These are phyloP conservation scores for Alces alces DNA, from an alignment of 2,113 vertebrate genomes.

Conservation along the genomic window DNA sequence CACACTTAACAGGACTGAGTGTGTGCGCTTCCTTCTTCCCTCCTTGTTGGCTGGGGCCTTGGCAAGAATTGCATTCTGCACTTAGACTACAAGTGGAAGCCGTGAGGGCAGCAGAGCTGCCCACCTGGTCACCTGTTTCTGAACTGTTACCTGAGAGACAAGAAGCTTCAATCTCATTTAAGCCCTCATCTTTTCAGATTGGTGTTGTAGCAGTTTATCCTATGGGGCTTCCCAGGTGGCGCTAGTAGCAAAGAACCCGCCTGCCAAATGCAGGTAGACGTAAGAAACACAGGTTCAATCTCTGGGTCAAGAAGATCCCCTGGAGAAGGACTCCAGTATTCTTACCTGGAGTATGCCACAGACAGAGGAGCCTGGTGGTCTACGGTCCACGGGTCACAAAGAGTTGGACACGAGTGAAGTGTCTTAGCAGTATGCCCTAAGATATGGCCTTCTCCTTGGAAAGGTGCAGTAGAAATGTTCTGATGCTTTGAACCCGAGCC, in stretches of 20 bases:
- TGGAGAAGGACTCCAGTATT: not conserved
- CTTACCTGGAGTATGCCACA: not conserved
- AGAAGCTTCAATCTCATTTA: not conserved
- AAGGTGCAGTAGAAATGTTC: not conserved
- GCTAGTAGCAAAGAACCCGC: not conserved
- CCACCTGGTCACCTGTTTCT: not conserved
- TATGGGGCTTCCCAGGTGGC: not conserved
- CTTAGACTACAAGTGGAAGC: not conserved
- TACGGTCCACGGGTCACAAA: not conserved
- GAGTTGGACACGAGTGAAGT: not conserved
- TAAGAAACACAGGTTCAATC: not conserved
- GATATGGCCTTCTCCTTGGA: not conserved
- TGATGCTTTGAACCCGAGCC: not conserved
- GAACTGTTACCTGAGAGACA: not conserved
- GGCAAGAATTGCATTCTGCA: not conserved
- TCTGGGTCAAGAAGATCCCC: not conserved
- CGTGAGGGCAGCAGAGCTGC: not conserved
- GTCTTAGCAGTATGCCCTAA: not conserved
- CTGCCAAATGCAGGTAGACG: not conserved
- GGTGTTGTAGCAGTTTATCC: not conserved
- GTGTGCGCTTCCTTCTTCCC: not conserved
- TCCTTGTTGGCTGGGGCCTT: not conserved
- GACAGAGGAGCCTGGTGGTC: not conserved
- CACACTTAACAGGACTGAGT: not conserved
- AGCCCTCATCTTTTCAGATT: not conserved